Evolutionary conservation across 2,888 invertebrate genomes (phyloP), one percentile per base, ranked within the genome.

Genomic region (Nemotelus pantherinus): DNA sequence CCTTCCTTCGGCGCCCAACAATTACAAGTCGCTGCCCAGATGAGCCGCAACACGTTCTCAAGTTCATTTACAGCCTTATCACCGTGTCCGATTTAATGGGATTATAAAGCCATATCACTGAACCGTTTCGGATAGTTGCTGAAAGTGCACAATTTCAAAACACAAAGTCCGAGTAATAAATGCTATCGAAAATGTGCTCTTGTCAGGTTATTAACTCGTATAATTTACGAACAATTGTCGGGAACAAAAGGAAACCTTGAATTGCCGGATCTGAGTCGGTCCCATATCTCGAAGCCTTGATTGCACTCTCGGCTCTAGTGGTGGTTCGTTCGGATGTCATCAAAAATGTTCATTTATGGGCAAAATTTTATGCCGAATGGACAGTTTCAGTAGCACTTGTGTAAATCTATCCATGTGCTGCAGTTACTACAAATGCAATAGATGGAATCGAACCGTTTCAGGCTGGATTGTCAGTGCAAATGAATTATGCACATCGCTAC

Each of bases 121-220:
- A 39, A 25, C 25, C 60, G 41, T 63, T 74, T 74, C 41, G 48
- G 60, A 60, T 48, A 60, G 50, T 39, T 71, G 74, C 63, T 74
- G 74, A 74, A 48, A 60, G 50, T 74, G 74, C 74, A 74, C 25
- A 63, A 60, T 74, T 60, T 74, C 48, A 63, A 74, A 74, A 43
- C 47, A n/a, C 2, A 39, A 39, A n/a, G 48, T 10, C 44, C 48
- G 43, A 60, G 50, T 74, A 48, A 25, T 41, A 25, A 41, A 74
- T 43, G 67, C 65, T 48, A 55, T 60, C 53, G 68, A 48, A 76
- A 76, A 76, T 76, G 64, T 76, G 78, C 57, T 77, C 53, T 60
- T 67, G 79, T 72, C 76, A 76, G 79, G 74, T 79, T 79, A 79
- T 79, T 79, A 79, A 79, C 76, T 74, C 60, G 63, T 57, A 79